Conservation (phyloP, 2,888 invertebrate genomes). For the Chirona hameri region DNA sequence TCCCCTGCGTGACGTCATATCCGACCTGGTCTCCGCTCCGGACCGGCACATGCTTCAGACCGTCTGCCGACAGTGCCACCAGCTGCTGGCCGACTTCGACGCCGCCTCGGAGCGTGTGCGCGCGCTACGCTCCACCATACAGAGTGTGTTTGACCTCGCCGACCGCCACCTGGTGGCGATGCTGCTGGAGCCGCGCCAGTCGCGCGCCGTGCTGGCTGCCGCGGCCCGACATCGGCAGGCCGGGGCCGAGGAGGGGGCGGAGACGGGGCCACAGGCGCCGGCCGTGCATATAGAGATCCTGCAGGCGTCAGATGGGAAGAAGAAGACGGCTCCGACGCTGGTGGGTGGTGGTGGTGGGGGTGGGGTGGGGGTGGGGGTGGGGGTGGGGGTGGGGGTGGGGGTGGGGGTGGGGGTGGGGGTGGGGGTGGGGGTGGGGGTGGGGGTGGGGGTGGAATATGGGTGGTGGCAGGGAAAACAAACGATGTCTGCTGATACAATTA, state of each 20-base stretch:
- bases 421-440: too few relatives aligned
- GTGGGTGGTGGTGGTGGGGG: too few relatives aligned
- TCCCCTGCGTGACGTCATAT: not conserved
- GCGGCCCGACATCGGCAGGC: not conserved
- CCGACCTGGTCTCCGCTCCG: not conserved
- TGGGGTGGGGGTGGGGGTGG: too few relatives aligned
- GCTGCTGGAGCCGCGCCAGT: conserved; percentile 23
- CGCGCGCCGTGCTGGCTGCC: not conserved
- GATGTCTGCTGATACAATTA: too few relatives aligned
- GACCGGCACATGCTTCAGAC: not conserved
- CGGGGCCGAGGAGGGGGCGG: not conserved
- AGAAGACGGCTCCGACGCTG: not conserved
- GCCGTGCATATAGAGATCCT: conserved; percentile 7
- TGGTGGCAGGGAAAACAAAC: too few relatives aligned
- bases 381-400: too few relatives aligned
- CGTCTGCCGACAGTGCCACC: not conserved
- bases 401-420: too few relatives aligned
- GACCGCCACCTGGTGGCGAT: not conserved
- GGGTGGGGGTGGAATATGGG: too few relatives aligned
- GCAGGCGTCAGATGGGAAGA: not conserved
- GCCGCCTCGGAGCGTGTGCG: not conserved
- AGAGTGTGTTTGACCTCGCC: conserved; percentile 14
- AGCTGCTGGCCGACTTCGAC: conserved; percentile 13
- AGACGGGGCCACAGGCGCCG: not conserved
- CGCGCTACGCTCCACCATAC: not conserved